A percentile compares a stretch with the other conserved stretches of the same genome.
Evolutionary conservation across 2,888 invertebrate species (phyloP).

Genomic region (Hydroisotoma schaefferi): DNA sequence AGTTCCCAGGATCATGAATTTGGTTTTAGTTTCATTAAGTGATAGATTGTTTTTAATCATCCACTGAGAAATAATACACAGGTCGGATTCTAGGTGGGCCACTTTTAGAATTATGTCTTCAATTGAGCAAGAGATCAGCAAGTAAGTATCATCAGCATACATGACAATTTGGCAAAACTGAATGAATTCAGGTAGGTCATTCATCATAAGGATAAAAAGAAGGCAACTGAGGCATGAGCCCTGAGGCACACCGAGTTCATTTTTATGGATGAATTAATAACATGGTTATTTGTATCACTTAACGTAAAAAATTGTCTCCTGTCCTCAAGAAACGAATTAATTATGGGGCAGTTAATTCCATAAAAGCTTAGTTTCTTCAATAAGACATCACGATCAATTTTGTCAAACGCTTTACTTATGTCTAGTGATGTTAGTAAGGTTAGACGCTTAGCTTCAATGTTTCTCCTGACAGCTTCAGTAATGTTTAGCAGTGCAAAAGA

Average conservation of each 20-base stretch:
- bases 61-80: not conserved
- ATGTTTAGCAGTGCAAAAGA: too few species aligned
- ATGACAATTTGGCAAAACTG: not conserved
- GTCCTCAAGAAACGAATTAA: too few species aligned
- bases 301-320: too few species aligned
- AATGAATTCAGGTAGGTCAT: not conserved
- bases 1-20: slow-evolving; percentile 5
- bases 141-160: slow-evolving; percentile 11
- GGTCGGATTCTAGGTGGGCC: not conserved
- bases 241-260: slow-evolving; percentile 7
- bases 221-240: not conserved
- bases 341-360: too few species aligned
- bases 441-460: too few species aligned
- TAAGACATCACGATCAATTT: too few species aligned
- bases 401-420: too few species aligned
- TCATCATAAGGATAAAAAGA: slow-evolving; percentile 5
- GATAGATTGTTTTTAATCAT: not conserved
- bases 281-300: not conserved
- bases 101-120: not conserved
- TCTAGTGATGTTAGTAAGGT: too few species aligned
- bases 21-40: slow-evolving; percentile 7
- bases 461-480: too few species aligned
- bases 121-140: not conserved
- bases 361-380: too few species aligned
- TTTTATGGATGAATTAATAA: not conserved